A percentile compares a stretch with the other conserved stretches of the same genome.
Conservation (phyloP, 2,888 invertebrate species). For the Cynaeus angustus region DNA sequence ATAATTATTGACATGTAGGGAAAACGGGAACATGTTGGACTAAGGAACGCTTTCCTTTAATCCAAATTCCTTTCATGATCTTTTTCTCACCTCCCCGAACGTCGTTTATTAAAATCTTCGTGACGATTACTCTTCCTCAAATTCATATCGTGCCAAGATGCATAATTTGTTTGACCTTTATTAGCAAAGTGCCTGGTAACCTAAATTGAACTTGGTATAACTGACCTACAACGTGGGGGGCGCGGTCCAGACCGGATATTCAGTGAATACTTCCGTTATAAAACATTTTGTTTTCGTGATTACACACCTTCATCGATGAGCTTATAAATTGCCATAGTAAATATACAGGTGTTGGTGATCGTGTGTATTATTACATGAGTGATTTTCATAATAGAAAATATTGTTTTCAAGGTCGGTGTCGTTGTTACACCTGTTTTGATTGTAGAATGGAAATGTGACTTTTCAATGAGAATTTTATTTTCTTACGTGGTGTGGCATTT, state of each 20-base stretch:
- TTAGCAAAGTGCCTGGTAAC: conserved; percentile 56
- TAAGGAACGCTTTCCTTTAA: too few relatives aligned
- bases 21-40: too few relatives aligned
- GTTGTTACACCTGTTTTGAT: neutral
- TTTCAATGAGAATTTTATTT: neutral
- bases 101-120: conserved; percentile 1
- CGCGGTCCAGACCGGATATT: conserved; percentile 48
- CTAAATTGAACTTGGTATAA: conserved; percentile 48
- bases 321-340: neutral
- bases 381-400: neutral
- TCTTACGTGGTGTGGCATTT: too few relatives aligned
- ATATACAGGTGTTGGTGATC: conserved; percentile 1
- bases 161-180: conserved; percentile 52
- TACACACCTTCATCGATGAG: conserved; percentile 28
- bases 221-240: conserved; percentile 53
- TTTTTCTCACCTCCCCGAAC: neutral
- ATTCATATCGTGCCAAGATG: conserved; percentile 10
- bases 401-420: neutral
- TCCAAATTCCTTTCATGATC: neutral
- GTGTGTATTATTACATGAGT: conserved; percentile 1
- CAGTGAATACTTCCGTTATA: conserved; percentile 38
- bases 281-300: conserved; percentile 40
- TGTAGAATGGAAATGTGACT: neutral
- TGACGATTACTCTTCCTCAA: neutral
- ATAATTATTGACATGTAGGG: conserved; percentile 2